Evolutionary conservation across 1,140 invertebrate genomes (phyloP), one percentile per base, ranked within the genome.

Genomic region (Plodia interpunctella): DNA sequence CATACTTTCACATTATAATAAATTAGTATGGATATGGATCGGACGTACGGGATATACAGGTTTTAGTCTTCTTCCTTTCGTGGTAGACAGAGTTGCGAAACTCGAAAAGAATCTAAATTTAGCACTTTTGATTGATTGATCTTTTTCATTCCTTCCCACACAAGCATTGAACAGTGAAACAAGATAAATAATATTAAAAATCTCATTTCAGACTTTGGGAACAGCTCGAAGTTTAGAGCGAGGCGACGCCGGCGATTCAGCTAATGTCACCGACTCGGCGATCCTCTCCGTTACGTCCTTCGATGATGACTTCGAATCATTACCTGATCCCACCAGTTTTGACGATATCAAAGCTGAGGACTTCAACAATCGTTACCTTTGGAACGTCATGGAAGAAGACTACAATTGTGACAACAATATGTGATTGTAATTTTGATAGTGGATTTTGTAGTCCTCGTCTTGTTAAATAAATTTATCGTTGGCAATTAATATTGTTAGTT

Each of bases 321-420:
- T 73, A 9, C 19, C 67, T 0, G 70, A 75, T 6, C 53, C 19
- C 13, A 28, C 0, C 56, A 20, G n/a, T 19, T 49, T 20, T 51
- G 49, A 51, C 10, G 77, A 79, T 5, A 72, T 76, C 0, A 71
- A 59, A 19, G 50, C 53, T n/a, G 11, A 50, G 65, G 74, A 77
- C 8, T 62, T 68, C 20, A 60, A 57, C 3, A 69, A 68, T 32
- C 61, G 76, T 15, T 72, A 60, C 15, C 55, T 86, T 0, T 83
- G 79, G 83, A 69, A 82, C 11, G 72, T 81, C 0, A 55, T 75
- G n/a, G 83, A 86, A 61, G 79, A 83, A 58, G n/a, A n/a, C n/a
- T n/a, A n/a, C n/a, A 78, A 82, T 5, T 35, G 2, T 20, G 57
- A 21, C 19, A 64, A 62, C 49, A 68, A 52, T 60, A 35, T 63